phyloP scores from a whole-genome alignment of 2,113 vertebrate species.

The Stictonetta naevosa region DNA sequence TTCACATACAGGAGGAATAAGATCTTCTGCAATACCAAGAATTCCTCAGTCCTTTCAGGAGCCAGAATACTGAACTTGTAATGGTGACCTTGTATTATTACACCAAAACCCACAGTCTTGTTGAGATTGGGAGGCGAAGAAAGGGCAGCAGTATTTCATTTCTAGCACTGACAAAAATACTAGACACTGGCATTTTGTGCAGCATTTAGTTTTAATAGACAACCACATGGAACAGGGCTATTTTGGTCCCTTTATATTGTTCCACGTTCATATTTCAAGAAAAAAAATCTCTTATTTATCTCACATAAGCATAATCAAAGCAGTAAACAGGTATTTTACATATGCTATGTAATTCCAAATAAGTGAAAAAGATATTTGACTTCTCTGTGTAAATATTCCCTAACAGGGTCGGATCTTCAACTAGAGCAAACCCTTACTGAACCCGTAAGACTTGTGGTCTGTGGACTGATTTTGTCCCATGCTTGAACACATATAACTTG shows the following conservation, averaged over 20 bases:
- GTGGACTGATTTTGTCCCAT: background rate
- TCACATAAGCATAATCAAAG: constrained; percentile 19
- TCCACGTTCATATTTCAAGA: constrained; percentile 25
- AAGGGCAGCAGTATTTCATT: background rate
- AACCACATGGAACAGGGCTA: background rate
- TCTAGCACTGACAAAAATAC: background rate
- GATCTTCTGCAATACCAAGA: background rate
- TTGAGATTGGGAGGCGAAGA: background rate
- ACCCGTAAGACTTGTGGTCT: background rate
- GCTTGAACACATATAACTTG: background rate
- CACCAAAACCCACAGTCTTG: background rate
- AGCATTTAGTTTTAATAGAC: background rate
- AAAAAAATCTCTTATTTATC: constrained; percentile 31
- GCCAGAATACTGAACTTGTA: background rate
- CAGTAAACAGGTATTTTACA: background rate
- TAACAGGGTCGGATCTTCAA: constrained; percentile 26
- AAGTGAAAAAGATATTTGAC: background rate
- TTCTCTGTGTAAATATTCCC: constrained; percentile 30
- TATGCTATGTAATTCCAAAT: background rate
- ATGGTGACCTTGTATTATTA: background rate
- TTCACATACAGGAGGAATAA: background rate
- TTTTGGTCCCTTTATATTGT: background rate
- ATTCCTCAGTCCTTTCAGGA: background rate
- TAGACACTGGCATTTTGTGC: background rate
- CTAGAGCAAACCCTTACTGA: background rate